Evolutionary conservation across 2,888 invertebrate genomes (phyloP).

Genomic region (Limnephilus auricula): DNA sequence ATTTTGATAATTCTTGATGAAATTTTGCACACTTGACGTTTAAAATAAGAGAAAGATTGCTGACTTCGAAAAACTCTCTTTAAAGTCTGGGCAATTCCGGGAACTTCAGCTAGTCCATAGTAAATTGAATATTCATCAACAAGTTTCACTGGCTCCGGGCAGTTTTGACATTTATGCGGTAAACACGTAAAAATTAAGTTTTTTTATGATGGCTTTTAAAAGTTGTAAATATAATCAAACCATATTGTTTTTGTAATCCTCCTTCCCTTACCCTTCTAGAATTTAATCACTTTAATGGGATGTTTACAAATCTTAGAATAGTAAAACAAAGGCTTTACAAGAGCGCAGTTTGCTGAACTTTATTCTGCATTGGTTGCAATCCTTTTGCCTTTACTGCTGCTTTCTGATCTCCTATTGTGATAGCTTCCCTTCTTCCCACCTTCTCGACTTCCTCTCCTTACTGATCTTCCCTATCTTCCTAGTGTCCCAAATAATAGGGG

Average conservation of each 20-base stretch:
- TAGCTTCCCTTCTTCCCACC: neutral
- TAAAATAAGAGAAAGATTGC: no score
- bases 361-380: neutral
- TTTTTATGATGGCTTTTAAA: neutral
- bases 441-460: no score
- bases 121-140: no score
- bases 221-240: neutral
- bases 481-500: neutral
- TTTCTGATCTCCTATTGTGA: neutral
- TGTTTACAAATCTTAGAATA: neutral
- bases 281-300: neutral
- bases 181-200: neutral
- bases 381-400: neutral
- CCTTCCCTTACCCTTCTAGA: neutral
- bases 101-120: no score
- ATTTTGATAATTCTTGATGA: no score
- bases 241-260: neutral
- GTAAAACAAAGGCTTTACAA: neutral
- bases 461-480: neutral
- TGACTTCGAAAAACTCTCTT: no score
- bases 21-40: no score
- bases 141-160: no score
- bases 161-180: no score
- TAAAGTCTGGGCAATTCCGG: no score
- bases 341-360: neutral